Base-by-base conservation (phyloP, 2,797 vertebrate species). In the Antennarius maculatus region DNA sequence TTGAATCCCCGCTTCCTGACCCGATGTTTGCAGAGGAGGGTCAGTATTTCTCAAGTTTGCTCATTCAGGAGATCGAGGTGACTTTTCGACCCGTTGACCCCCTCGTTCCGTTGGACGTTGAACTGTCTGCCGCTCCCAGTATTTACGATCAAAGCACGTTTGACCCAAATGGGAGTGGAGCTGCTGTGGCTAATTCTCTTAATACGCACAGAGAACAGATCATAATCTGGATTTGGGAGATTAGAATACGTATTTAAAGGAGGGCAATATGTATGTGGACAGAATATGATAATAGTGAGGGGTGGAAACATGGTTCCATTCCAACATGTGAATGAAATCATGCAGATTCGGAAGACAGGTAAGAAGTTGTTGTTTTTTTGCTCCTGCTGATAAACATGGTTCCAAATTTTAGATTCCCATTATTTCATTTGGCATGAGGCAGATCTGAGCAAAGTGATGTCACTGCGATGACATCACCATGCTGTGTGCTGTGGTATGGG, bases 61-160 rank as follows among this genome's bases (percentile, higher is more conserved):
- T 27, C 57, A 49, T 60, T 58, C 43, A 15, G 60, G 39, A 55
- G 55, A 77, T 73, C 54, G 61, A 71, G 68, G 56, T 61, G 39
- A 16, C 29, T 51, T 55, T 50, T 71, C 64, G 42, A 52, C 56
- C 77, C 5, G 39, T 46, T 66, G 54, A 60, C 60, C 57, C 13
- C 43, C 2, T 11, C 23, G 6, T 3, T 48, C 51, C 60, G 10
- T 31, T 6, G 37, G 37, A 27, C 53, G 71, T 34, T 34, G 46
- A 52, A 70, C 61, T 41, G 27, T 39, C 52, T 55, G 72, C 71
- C 77, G 47, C 47, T 41, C 54, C 23, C 23, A 14, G 46, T 69
- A 31, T 71, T 72, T 54, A n/a, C 52, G 79, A 81, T 80, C 74
- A 74, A 81, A 83, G 84, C 66, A 1, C 13, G 79, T 39, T 71